Percentiles rank a stretch among this genome's conserved stretches.
Conservation (phyloP, 2,113 vertebrate species). For the Ptilonorhynchus violaceus region DNA sequence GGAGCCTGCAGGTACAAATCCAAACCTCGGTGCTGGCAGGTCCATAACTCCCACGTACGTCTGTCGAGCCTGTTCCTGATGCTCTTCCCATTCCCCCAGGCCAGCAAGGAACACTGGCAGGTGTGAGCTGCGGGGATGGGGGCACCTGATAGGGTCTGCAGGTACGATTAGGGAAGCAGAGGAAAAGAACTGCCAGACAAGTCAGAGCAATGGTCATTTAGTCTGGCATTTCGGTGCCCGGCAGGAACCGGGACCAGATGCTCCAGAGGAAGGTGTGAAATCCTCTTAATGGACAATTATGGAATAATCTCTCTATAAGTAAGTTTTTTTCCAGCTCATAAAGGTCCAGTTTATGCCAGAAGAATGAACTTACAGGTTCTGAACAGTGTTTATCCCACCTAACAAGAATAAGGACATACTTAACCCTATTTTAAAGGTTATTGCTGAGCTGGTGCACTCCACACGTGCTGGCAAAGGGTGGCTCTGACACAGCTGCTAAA, state of each 20-base stretch:
- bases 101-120: neutral
- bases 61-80: neutral
- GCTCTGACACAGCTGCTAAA: neutral
- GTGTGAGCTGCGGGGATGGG: neutral
- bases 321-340: neutral
- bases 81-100: neutral
- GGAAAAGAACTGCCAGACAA: neutral
- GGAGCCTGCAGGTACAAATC: neutral
- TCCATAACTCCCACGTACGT: accelerated
- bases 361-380: neutral
- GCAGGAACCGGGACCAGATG: neutral
- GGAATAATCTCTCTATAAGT: neutral
- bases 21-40: neutral
- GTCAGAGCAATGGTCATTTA: neutral
- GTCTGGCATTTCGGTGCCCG: neutral
- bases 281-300: constrained; percentile 3
- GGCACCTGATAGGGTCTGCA: neutral
- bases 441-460: neutral
- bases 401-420: neutral
- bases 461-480: neutral
- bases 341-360: neutral
- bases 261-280: constrained; percentile 26
- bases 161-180: neutral
- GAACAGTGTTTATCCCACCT: neutral
- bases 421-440: neutral